Evolutionary conservation across 2,888 invertebrate genomes (phyloP), one percentile per base, ranked within the genome.

Genomic region (Auanema freiburgensis): DNA sequence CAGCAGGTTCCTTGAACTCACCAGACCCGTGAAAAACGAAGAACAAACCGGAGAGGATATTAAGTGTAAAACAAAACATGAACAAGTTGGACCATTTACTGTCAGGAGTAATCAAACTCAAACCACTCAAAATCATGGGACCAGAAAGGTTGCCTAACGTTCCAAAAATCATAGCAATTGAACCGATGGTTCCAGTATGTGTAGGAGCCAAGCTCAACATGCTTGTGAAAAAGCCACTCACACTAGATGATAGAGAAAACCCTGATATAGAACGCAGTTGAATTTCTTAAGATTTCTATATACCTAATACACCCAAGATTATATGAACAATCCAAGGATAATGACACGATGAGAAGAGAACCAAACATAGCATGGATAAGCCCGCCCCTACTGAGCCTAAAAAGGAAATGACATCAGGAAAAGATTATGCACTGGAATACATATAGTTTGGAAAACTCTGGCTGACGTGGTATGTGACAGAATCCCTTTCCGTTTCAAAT

Each of bases 211-310:
- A 60, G 16, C 60, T 63, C 41, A 72, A 57, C 16, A 66, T 59
- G 23, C 68, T 66, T 16, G 72, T 72, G 60, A 63, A 71, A 56
- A 72, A 72, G 18, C 72, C 72, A 21, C 59, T 59, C 57, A 72
- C 71, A n/a, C 68, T 68, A 14, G 63, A 58, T 14, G 71, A 71
- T 57, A 71, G 69, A 23, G 65, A 65, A 11, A 67, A 52, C 3
- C 68, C 70, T 70, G 46, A 42, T 21, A 8, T 10, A 33, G 21
- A n/a, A 12, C 33, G 8, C 8, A 8, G 3, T 33, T 49, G 3
- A 16, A 18, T 1, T 2, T 54, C 33, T 25, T 25, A 14, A 40
- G 24, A 10, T 3, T 33, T 12, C 14, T 41, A 23, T 41, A 23
- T 46, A 50, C 62, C 65, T 57, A 63, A 74, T 1, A 62, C 18